Evolutionary conservation across 1,140 invertebrate species (phyloP).

Genomic region (Ctenoplectra terminalis): DNA sequence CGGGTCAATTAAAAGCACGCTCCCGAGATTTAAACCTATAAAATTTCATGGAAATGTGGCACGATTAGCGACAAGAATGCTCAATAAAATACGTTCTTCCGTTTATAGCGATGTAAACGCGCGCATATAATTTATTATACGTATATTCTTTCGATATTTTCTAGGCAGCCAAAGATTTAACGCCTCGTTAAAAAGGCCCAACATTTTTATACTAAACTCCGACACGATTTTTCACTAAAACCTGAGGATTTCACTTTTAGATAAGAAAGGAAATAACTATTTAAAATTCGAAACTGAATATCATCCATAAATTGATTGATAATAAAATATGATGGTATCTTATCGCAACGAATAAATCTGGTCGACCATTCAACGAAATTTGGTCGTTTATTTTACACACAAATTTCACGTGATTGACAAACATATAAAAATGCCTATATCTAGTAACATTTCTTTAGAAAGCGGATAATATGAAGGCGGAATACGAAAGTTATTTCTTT

Average conservation of each 20-base stretch:
- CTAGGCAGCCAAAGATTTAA: neutral
- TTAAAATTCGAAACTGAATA: neutral
- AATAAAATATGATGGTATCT: neutral
- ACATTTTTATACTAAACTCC: neutral
- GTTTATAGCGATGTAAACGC: neutral
- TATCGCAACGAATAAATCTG: neutral
- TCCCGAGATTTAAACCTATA: conserved; percentile 11
- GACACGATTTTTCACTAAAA: neutral
- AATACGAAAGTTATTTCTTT: neutral
- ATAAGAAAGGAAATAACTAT: neutral
- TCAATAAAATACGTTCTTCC: neutral
- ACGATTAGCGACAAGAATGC: neutral
- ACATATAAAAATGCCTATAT: too few species aligned
- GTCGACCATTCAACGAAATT: neutral
- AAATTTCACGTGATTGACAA: too few species aligned
- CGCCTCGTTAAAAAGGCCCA: neutral
- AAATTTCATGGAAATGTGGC: neutral
- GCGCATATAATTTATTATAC: neutral
- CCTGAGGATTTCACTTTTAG: neutral
- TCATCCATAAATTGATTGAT: neutral
- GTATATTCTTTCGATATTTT: neutral
- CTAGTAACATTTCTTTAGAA: too few species aligned
- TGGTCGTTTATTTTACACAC: too few species aligned
- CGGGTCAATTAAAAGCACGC: conserved; percentile 56
- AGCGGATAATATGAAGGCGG: too few species aligned